Evolutionary conservation across 2,113 vertebrate species (phyloP).

Genomic region (Mirounga angustirostris): DNA sequence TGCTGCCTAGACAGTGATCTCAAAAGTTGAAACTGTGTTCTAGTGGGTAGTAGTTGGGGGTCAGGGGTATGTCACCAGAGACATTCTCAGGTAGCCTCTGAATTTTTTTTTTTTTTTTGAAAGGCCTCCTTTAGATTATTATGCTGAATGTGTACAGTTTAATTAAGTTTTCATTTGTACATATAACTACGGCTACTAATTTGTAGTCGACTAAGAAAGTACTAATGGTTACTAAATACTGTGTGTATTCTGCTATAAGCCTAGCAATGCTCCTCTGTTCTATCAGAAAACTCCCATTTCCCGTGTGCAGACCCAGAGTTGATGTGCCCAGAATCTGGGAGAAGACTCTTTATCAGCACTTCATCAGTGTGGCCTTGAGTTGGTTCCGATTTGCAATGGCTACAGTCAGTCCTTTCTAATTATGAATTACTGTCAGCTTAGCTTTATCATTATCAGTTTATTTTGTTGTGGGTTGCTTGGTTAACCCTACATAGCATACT

Average conservation of each 20-base stretch:
- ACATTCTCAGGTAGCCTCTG: neutral
- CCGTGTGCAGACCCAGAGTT: neutral
- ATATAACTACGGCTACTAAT: neutral
- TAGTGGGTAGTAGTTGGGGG: accelerated
- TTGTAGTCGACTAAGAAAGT: neutral
- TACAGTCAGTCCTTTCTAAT: conserved; percentile 68
- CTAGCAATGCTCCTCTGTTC: accelerated
- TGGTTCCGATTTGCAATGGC: conserved; percentile 36
- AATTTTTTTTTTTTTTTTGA: neutral
- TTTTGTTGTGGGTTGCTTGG: conserved; percentile 78
- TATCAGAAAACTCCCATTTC: neutral
- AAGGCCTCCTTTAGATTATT: neutral
- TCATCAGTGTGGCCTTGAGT: neutral
- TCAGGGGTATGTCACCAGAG: neutral
- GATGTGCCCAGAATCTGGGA: conserved; percentile 17
- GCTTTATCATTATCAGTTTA: conserved; percentile 69
- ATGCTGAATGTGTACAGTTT: neutral
- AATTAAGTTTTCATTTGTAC: conserved; percentile 38
- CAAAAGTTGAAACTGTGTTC: neutral
- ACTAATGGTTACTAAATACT: neutral
- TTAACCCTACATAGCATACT: conserved; percentile 63
- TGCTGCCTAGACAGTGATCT: neutral
- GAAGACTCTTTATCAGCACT: neutral
- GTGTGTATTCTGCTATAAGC: neutral
- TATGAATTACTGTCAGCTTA: conserved; percentile 65